Evolutionary conservation across 2,888 invertebrate genomes (phyloP).

Genomic region (Blastobasis adustella): DNA sequence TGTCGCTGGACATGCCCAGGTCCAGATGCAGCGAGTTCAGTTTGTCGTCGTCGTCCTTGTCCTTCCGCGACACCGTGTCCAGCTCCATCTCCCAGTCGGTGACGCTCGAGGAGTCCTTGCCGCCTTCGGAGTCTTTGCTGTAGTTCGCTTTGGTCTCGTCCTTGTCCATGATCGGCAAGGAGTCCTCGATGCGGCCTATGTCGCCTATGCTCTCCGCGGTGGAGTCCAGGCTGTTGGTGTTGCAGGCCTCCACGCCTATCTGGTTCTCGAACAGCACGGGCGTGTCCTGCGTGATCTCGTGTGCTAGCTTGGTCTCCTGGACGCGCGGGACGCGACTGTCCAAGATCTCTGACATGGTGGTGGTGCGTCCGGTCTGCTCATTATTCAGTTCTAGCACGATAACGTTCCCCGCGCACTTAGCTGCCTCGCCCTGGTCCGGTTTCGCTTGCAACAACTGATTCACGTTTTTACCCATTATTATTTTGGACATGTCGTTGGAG

Average conservation of each 20-base stretch:
- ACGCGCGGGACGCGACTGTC: conserved; percentile 42
- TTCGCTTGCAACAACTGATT: conserved; percentile 62
- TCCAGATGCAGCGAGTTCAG: conserved; percentile 64
- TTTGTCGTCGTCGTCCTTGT: conserved; percentile 60
- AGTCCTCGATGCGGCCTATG: conserved; percentile 43
- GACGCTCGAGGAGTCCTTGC: conserved; percentile 56
- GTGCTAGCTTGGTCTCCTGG: conserved; percentile 32
- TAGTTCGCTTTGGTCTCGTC: conserved; percentile 37
- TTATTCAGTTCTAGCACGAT: conserved; percentile 67
- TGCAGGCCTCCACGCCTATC: conserved; percentile 54
- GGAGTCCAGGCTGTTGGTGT: conserved; percentile 60
- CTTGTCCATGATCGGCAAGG: conserved; percentile 39
- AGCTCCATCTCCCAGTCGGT: conserved; percentile 78
- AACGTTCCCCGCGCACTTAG: conserved; percentile 59
- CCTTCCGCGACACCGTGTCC: conserved; percentile 66
- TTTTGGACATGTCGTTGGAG: conserved; percentile 65
- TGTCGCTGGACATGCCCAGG: conserved; percentile 69
- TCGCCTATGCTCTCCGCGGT: conserved; percentile 52
- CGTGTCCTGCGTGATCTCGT: conserved; percentile 72
- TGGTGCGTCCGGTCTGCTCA: conserved; percentile 59
- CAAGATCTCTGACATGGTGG: conserved; percentile 65
- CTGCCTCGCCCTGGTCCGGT: conserved; percentile 44
- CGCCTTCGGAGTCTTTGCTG: conserved; percentile 42
- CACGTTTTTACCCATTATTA: conserved; percentile 69
- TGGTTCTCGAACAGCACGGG: conserved; percentile 67